phyloP scores from a whole-genome alignment of 2,113 vertebrate genomes.

The Nannospalax galili region DNA sequence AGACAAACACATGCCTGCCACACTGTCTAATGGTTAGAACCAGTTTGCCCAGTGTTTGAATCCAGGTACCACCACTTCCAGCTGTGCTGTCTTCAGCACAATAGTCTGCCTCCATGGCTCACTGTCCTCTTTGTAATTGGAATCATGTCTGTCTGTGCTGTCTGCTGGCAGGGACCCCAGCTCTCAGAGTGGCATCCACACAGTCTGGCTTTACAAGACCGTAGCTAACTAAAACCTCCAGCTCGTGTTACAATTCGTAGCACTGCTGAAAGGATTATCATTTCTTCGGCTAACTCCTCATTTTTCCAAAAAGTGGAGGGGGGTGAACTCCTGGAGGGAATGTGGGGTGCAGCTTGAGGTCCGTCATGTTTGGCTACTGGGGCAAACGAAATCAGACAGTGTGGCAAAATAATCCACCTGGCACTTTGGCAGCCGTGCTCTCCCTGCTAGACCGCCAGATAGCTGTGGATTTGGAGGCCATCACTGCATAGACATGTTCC shows the following conservation, averaged over 20 bases:
- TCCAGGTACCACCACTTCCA: background rate
- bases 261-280: background rate
- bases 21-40: background rate
- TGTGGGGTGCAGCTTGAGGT: background rate
- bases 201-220: background rate
- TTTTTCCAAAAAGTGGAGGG: background rate
- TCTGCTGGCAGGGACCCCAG: background rate
- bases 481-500: accelerated
- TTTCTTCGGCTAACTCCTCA: background rate
- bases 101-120: background rate
- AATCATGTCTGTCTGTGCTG: background rate
- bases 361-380: background rate
- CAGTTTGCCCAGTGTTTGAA: background rate
- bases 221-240: background rate
- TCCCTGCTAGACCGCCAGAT: background rate
- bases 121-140: background rate
- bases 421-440: background rate
- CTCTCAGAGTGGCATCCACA: background rate
- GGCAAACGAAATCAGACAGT: background rate
- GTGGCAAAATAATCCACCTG: background rate
- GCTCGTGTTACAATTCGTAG: accelerated
- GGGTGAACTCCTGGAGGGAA: background rate
- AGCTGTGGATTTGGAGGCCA: background rate
- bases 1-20: background rate
- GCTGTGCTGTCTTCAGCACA: background rate